Base-by-base conservation (phyloP, 2,888 invertebrate species). In the Sesamia inferens region DNA sequence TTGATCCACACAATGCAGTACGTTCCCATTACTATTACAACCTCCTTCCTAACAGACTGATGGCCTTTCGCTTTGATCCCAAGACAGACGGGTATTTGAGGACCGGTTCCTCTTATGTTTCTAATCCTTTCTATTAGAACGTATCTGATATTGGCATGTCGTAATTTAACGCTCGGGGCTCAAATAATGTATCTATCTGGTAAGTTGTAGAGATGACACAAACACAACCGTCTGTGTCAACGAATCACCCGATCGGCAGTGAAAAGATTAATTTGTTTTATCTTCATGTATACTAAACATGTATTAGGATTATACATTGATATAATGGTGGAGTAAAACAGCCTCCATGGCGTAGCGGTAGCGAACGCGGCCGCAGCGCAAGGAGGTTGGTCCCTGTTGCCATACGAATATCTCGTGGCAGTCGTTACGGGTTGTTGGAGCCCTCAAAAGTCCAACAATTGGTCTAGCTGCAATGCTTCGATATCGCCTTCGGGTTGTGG, bases 61-160 rank as follows among this genome's bases (percentile, higher is more conserved):
- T 88, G 86, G 86, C 88, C 85, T 81, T 83, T 86, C 81, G 85
- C 89, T 91, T 92, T 92, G 91, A 91, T 89, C 89, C 83, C 84
- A 71, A 85, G 86, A 88, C 84, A 85, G 87, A 84, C 75, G 87
- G 85, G 88, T 88, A 85, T 87, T 88, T 88, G 85, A 83, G 78
- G 85, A 86, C 74, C 85, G 76, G 74, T 85, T 85, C 72, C 87
- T 86, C 89, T 90, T 90, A 88, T 86, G 81, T 85, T 84, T 71
- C 81, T 89, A 89, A 91, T 91, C 89, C 86, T 87, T 85, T 87
- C 77, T 86, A 87, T 85, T 86, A 87, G 74, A 83, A 70, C 14
- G 69, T 76, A 80, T 84, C 82, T 84, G 84, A 83, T 87, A 78
- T 83, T 76, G 77, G 71, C 71, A 74, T 74, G 71, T 78, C 80